Conservation (phyloP, 2,888 invertebrate genomes). For the Hypselothyrea guttata region DNA sequence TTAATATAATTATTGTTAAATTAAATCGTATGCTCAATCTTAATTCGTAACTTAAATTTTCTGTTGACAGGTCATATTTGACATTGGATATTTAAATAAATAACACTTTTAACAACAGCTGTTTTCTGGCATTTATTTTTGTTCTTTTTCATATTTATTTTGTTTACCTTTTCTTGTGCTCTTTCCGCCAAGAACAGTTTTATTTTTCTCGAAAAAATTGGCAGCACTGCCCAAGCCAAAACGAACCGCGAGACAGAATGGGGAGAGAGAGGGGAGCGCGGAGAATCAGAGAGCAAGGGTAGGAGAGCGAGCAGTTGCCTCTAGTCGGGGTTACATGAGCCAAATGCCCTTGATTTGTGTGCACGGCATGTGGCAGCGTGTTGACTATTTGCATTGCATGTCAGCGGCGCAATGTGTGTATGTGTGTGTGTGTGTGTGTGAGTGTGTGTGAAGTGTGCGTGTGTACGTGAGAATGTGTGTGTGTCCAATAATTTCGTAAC, state of each 20-base stretch:
- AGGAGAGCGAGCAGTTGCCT: too few species aligned
- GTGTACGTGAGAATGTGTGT: conserved; percentile 22
- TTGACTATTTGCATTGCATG: conserved; percentile 77
- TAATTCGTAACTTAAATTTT: too few species aligned
- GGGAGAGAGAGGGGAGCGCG: background rate
- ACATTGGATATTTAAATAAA: too few species aligned
- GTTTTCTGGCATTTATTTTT: too few species aligned
- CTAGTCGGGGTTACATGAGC: conserved; percentile 44
- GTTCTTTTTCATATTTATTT: too few species aligned
- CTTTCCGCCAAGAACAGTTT: too few species aligned
- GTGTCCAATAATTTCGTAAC: conserved; percentile 76
- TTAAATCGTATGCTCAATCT: too few species aligned
- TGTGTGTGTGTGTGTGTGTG: conserved; percentile 6
- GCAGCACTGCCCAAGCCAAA: background rate
- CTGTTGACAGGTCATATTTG: too few species aligned
- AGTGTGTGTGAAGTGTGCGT: conserved; percentile 8
- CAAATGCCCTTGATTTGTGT: conserved; percentile 73
- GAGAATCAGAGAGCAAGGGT: background rate
- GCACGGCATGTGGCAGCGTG: conserved; percentile 77
- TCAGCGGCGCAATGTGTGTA: conserved; percentile 33
- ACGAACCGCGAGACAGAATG: background rate
- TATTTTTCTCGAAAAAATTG: too few species aligned
- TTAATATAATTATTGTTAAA: too few species aligned
- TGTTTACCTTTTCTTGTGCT: too few species aligned
- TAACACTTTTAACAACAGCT: too few species aligned